phyloP scores from a whole-genome alignment of 2,797 vertebrate genomes.

The Hapalemur alaotrensis region DNA sequence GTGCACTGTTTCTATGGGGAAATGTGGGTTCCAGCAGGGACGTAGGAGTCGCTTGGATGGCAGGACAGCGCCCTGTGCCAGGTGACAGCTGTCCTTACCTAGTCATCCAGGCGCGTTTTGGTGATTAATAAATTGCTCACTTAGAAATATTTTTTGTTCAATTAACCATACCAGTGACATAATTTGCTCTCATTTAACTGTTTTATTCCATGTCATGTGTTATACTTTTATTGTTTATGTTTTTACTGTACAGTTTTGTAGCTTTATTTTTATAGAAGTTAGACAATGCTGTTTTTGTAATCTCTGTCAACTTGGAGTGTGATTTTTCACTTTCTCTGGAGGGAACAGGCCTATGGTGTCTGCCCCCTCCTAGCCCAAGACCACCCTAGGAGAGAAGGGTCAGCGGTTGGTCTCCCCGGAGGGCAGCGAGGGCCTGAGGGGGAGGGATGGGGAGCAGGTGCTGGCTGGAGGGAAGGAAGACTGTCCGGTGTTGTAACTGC shows the following conservation, averaged over 20 bases:
- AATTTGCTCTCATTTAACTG: accelerated
- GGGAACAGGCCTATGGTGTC: not conserved
- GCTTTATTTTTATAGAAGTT: not conserved
- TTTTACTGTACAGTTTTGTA: not conserved
- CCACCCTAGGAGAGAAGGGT: not conserved
- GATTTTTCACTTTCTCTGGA: not conserved
- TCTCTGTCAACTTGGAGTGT: not conserved
- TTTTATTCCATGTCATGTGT: accelerated
- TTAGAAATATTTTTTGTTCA: accelerated
- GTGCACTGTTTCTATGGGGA: not conserved
- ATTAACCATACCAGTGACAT: too few species aligned
- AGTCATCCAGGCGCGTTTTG: accelerated
- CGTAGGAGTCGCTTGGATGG: not conserved
- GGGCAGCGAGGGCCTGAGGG: not conserved
- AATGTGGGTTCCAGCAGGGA: not conserved
- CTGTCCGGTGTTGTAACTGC: too few species aligned
- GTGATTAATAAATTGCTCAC: not conserved
- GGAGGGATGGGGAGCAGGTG: not conserved
- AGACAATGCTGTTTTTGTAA: not conserved
- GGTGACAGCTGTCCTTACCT: not conserved
- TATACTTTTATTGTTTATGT: accelerated
- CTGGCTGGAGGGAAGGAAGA: not conserved
- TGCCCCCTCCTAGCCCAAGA: not conserved
- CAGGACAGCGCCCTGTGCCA: too few species aligned
- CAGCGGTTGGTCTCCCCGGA: accelerated